phyloP scores from a whole-genome alignment of 2,888 invertebrate species.

The Teleogryllus oceanicus region DNA sequence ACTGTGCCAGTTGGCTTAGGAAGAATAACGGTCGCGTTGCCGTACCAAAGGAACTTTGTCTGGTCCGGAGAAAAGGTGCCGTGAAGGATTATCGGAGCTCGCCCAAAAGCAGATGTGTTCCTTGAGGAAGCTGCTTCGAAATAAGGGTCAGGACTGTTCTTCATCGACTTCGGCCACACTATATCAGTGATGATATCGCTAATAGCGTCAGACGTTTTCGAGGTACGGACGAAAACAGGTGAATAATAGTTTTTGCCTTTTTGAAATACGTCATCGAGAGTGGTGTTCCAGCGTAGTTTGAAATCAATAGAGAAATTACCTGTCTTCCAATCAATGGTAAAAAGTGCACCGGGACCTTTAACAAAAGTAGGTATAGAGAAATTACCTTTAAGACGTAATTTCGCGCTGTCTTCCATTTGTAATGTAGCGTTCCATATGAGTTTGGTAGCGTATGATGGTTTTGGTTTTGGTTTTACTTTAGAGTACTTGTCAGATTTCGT shows the following conservation, averaged over 20 bases:
- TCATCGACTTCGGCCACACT: background rate
- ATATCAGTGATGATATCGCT: background rate
- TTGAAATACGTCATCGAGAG: background rate
- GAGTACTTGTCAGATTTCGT: background rate
- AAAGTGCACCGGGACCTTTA: background rate
- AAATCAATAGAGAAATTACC: background rate
- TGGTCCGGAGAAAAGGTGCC: conserved; percentile 35
- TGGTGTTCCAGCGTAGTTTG: background rate
- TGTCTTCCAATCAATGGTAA: background rate
- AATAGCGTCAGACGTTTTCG: background rate
- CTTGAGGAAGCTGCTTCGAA: background rate
- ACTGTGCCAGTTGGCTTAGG: background rate
- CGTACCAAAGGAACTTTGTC: conserved; percentile 31
- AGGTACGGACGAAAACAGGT: background rate
- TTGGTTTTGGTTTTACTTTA: background rate
- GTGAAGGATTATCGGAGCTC: conserved; percentile 34
- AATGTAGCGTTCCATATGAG: background rate
- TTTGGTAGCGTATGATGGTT: background rate
- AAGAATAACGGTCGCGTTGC: conserved; percentile 18
- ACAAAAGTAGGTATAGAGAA: background rate
- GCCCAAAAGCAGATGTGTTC: background rate
- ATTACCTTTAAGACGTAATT: background rate
- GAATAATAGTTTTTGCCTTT: background rate
- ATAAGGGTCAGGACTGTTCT: background rate
- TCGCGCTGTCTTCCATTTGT: background rate